Evolutionary conservation across 2,888 invertebrate genomes (phyloP).

Genomic region (Ceraclea dissimilis): DNA sequence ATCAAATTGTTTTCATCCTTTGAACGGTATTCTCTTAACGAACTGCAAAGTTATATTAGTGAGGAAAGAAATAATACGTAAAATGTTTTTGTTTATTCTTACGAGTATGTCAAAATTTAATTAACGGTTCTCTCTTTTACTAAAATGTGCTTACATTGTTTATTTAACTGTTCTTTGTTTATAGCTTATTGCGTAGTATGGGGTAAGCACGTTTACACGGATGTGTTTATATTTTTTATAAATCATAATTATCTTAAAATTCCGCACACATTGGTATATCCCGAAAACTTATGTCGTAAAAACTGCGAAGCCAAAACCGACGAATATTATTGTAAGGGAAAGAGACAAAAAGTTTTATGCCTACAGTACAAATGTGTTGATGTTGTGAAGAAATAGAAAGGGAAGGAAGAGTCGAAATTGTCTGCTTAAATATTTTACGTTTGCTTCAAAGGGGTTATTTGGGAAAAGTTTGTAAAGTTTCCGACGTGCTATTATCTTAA

Average conservation of each 20-base stretch:
- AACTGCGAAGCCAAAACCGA: conserved; percentile 1
- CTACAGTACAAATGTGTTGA: background rate
- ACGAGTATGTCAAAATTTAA: no score
- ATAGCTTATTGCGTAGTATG: no score
- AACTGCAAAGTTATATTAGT: no score
- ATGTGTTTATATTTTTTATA: background rate
- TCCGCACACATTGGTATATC: background rate
- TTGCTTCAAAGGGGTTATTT: conserved; percentile 13
- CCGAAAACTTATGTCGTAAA: conserved; percentile 3
- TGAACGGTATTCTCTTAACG: no score
- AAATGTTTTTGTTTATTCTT: no score
- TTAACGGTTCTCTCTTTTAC: no score
- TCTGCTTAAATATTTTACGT: conserved; percentile 20
- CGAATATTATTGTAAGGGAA: background rate
- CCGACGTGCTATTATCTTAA: conserved; percentile 16
- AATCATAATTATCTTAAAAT: conserved; percentile 3
- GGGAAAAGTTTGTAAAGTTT: conserved; percentile 14
- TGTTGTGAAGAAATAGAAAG: conserved; percentile 4
- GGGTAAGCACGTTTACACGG: no score
- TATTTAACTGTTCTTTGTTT: no score
- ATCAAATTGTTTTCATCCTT: no score
- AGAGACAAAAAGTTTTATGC: background rate
- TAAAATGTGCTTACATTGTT: no score
- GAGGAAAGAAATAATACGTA: no score
- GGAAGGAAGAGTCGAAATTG: conserved; percentile 11